Base-by-base conservation (phyloP, 2,113 vertebrate genomes). In the Amblyopsis rosae region DNA sequence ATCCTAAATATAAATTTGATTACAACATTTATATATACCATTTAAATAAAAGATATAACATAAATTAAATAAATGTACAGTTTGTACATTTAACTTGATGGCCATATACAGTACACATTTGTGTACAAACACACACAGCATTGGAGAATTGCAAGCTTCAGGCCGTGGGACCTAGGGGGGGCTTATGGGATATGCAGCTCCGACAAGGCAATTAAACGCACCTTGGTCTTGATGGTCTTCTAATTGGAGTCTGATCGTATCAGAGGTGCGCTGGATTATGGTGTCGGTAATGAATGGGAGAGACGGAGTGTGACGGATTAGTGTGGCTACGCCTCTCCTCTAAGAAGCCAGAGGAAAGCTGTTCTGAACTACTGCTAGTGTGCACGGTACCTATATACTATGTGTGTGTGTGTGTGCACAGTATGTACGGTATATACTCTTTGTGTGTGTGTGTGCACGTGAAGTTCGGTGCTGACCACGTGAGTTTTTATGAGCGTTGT, bases 181-280 rank as follows among this genome's bases (percentile, higher is more conserved):
- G 75, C 64, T 11, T 63, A 67, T 56, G 76, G 76, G 86, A 87
- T 84, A 83, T 87, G 46, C 16, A 32, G 60, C 83, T 62, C 79
- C 62, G 83, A 86, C 82, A 84, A 84, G 86, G 89, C 85, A 88
- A 89, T 90, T 89, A 89, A 90, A 88, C 65, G 75, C 89, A 89
- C 82, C 82, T 86, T 81, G 80, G 69, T 77, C 82, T 85, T 89
- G 87, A 89, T 90, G 82, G 83, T 79, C 87, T 89, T 89, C 82
- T 90, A 89, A 90, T 90, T 90, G 86, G 86, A 88, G 82, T 85
- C 76, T 90, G 86, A 89, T 89, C 89, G 84, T 86, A 87, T 85
- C 73, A 47, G 83, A 87, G 89, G 85, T 86, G 83, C 72, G 86
- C 83, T 80, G 87, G 86, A 89, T 88, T 88, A 87, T 83, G 78